Evolutionary conservation across 1,140 invertebrate genomes (phyloP), one percentile per base, ranked within the genome.

Genomic region (Pseudomyrmex dendroicus): DNA sequence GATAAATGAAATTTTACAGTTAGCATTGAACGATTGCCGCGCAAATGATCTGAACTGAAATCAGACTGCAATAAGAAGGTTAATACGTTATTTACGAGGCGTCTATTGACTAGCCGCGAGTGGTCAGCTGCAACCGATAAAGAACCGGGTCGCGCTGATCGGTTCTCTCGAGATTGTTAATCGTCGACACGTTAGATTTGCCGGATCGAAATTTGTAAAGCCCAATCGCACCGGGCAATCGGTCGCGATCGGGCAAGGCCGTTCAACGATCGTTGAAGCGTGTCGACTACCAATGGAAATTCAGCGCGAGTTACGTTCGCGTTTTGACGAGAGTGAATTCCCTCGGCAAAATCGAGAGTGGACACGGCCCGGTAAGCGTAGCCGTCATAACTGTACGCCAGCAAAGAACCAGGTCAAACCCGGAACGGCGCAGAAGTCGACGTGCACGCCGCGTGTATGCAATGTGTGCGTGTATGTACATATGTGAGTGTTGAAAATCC

Each of bases 241-340:
- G 22, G 12, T 50, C 50, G 54, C 68, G 56, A 89, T 83, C 84
- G 59, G 50, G 78, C 87, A 89, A 89, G 87, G 87, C 82, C 87
- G 86, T 86, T 89, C 84, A 61, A 84, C 74, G 86, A 86, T 89
- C 87, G 86, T 56, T 88, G 61, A 86, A 88, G 86, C 84, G 84
- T 68, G 48, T 88, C 83, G 73, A 35, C 66, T 68, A 59, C 78
- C 83, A 25, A 83, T 85, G 84, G 62, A 89, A 88, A 88, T 85
- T 86, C 73, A 85, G 54, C 68, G 44, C 74, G 57, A 87, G 66
- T 83, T 83, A 73, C 78, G 83, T 83, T 82, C 84, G 64, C 66
- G 80, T 89, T 86, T 84, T 54, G 48, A 76, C 85, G 89, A 90
- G 87, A 90, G 85, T 83, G 84, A 91, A 89, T 86, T 90, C 84